phyloP scores from a whole-genome alignment of 1,140 invertebrate genomes.

The Globodera ellingtonae region DNA sequence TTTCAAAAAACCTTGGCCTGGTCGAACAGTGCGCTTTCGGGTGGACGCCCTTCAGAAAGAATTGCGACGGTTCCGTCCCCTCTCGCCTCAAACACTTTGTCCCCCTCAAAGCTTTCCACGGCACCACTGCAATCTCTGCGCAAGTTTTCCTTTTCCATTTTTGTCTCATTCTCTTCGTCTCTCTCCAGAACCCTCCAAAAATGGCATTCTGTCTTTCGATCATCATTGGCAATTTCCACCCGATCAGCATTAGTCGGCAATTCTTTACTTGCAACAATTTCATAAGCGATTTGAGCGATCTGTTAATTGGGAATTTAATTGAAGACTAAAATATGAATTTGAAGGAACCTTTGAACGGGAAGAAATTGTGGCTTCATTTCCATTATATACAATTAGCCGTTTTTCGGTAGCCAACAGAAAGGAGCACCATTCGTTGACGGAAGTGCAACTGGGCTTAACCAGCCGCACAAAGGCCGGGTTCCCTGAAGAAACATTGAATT shows the following conservation, averaged over 20 bases:
- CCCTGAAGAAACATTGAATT: not conserved
- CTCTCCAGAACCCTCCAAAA: conserved; percentile 36
- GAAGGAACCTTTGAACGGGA: conserved; percentile 37
- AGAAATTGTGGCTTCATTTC: conserved; percentile 32
- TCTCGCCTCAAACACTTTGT: conserved; percentile 21
- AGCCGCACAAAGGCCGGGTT: conserved; percentile 34
- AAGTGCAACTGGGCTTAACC: conserved; percentile 27
- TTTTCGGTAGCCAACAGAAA: conserved; percentile 43
- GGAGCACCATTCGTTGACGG: conserved; percentile 20
- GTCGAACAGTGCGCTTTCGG: conserved; percentile 10
- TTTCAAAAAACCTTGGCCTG: conserved; percentile 12
- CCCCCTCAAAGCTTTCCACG: conserved; percentile 24
- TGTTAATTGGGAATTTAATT: not conserved
- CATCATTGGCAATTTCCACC: conserved; percentile 43
- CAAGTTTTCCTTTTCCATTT: conserved; percentile 28
- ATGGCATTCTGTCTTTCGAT: conserved; percentile 9
- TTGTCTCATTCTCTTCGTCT: conserved; percentile 33
- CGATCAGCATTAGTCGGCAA: conserved; percentile 26
- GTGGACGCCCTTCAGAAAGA: not conserved
- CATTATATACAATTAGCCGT: conserved; percentile 40
- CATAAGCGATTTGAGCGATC: conserved; percentile 48
- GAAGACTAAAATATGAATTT: not conserved
- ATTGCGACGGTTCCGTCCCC: conserved; percentile 11
- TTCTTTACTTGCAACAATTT: conserved; percentile 46
- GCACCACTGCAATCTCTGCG: conserved; percentile 3